phyloP scores from a whole-genome alignment of 2,113 vertebrate species.

The Rousettus leschenaultii region DNA sequence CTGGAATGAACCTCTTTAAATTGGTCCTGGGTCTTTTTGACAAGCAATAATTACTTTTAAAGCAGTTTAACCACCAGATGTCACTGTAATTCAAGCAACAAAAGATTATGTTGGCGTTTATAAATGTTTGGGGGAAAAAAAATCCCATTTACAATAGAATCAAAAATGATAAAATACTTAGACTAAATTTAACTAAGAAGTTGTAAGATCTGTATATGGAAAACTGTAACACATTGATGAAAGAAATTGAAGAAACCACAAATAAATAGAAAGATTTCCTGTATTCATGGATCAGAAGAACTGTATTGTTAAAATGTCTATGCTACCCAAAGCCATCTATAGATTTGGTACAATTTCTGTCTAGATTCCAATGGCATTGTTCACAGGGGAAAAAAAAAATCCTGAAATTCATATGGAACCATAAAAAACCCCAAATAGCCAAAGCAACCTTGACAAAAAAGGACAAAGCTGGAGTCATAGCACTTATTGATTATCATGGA shows the following conservation, averaged over 20 bases:
- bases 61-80: slow-evolving; percentile 74
- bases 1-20: not conserved
- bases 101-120: not conserved
- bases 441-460: not conserved
- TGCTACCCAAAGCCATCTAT: not conserved
- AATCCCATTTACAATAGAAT: not conserved
- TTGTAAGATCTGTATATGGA: not conserved
- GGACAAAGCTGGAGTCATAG: not conserved
- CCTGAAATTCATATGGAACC: not conserved
- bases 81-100: slow-evolving; percentile 58
- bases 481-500: not conserved
- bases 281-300: not conserved
- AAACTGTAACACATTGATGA: not conserved
- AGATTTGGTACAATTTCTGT: not conserved
- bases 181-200: not conserved
- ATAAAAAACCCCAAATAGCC: not conserved
- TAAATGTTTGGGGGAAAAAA: not conserved
- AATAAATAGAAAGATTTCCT: not conserved
- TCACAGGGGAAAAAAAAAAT: not conserved
- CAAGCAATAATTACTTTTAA: not conserved
- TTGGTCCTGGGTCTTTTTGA: not conserved
- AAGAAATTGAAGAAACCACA: not conserved
- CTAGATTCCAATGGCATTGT: not conserved
- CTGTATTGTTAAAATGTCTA: not conserved
- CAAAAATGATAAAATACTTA: not conserved